A percentile compares a stretch with the other conserved stretches of the same genome.
These are phyloP conservation scores for Agrochola macilenta DNA, from an alignment of 2,888 invertebrate genomes.

Conservation along the genomic window DNA sequence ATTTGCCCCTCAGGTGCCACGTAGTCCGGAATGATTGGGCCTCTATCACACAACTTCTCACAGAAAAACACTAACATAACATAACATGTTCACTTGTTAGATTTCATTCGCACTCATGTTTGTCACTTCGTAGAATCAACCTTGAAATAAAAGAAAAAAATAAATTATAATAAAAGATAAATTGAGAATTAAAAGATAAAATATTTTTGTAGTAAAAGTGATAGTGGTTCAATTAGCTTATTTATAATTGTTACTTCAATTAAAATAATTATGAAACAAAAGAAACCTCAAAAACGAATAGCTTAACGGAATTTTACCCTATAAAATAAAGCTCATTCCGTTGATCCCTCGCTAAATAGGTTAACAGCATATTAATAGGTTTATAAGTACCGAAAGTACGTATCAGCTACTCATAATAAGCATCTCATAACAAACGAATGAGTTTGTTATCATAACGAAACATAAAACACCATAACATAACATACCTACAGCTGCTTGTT, in stretches of 20 bases:
- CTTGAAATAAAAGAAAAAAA: constrained; percentile 75
- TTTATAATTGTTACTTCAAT: background rate
- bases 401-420: constrained; percentile 38
- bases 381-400: constrained; percentile 30
- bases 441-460: constrained; percentile 51
- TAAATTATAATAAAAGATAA: constrained; percentile 45
- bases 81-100: constrained; percentile 67
- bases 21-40: constrained; percentile 86
- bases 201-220: constrained; percentile 20
- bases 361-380: constrained; percentile 45
- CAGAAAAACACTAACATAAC: constrained; percentile 73
- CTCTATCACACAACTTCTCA: constrained; percentile 73
- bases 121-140: constrained; percentile 65
- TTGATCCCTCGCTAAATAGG: background rate
- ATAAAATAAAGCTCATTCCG: background rate
- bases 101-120: constrained; percentile 74
- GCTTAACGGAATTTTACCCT: background rate
- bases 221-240: constrained; percentile 65
- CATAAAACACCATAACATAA: constrained; percentile 35
- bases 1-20: constrained; percentile 83
- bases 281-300: background rate
- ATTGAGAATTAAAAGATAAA: constrained; percentile 20
- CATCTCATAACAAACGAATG: constrained; percentile 37
- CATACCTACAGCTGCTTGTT: constrained; percentile 32
- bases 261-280: background rate